These are phyloP conservation scores for Pectinophora gossypiella DNA, from an alignment of 1,140 invertebrate genomes.

Conservation along the genomic window DNA sequence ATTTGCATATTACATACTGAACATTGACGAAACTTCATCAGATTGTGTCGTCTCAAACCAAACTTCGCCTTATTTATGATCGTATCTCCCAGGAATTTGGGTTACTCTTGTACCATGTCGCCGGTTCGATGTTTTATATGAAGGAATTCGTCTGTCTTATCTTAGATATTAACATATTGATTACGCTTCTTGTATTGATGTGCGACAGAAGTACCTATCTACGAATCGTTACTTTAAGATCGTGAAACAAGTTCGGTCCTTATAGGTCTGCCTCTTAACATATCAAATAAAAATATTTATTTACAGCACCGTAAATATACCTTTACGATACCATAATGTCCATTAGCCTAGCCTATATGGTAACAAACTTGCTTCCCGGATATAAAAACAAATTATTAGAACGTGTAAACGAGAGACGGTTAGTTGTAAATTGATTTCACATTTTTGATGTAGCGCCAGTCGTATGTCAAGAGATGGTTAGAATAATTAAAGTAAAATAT, in stretches of 20 bases:
- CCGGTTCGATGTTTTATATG: conserved; percentile 47
- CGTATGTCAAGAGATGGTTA: neutral
- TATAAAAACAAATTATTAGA: conserved; percentile 34
- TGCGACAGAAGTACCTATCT: conserved; percentile 39
- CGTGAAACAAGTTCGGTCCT: conserved; percentile 24
- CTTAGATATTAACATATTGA: conserved; percentile 70
- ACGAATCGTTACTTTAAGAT: conserved; percentile 6
- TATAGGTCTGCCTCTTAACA: conserved; percentile 27
- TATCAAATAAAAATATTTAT: conserved; percentile 32
- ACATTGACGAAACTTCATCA: conserved; percentile 48
- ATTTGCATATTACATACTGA: conserved; percentile 52
- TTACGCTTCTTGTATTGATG: conserved; percentile 62
- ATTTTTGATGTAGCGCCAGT: neutral
- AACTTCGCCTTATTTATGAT: conserved; percentile 53
- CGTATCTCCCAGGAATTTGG: conserved; percentile 53
- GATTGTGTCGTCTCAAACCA: conserved; percentile 35
- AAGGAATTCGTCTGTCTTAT: conserved; percentile 62
- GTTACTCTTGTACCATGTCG: conserved; percentile 51
- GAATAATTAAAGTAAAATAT: conserved; percentile 20
- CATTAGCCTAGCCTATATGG: conserved; percentile 24
- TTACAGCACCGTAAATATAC: conserved; percentile 34
- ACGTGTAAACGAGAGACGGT: conserved; percentile 13
- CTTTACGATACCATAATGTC: conserved; percentile 28
- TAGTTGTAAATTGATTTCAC: neutral
- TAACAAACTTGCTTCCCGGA: conserved; percentile 21